Base-by-base conservation (phyloP, 2,797 vertebrate species). In the Rousettus madagascariensis region DNA sequence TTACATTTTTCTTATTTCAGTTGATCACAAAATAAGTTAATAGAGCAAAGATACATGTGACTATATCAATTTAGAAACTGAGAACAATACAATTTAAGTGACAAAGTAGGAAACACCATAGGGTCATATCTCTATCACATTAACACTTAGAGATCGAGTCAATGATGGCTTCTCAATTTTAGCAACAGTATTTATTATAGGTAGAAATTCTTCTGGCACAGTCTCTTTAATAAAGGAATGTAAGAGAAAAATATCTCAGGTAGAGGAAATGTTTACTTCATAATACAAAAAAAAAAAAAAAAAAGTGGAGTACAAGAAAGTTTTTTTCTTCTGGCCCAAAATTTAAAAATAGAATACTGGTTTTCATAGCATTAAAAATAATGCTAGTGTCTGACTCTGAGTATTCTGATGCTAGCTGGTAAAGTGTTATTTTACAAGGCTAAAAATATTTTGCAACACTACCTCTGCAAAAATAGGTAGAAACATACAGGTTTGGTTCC, bases 381-480 rank as follows among this genome's bases (percentile, higher is more conserved):
- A 72, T 43, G 17, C 38, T 65, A n/a, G 11, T 71, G 2, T 83
- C 55, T 85, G 20, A 61, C 10, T 88, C 65, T 22, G 80, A 72
- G 2, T 55, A 82, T 89, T 92, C 79, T 86, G 3, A 24, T 74
- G 36, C 43, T 82, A 74, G 13, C 22, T 61, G 41, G 43, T 65
- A 28, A 90, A 66, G 2, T 80, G 20, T 68, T 95, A 78, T 79
- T 90, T 91, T 90, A 41, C 15, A 90, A 77, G 30, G 4, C 28
- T 95, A 55, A 94, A 96, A 78, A 68, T 53, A 92, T 61, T 55
- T 96, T 83, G 12, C 33, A 79, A 66, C 20, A 88, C 8, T 8
- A 19, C 61, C 11, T 74, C 16, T 77, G 28, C 10, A 63, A 86
- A 80, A 96, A 65, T 4, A 93, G 79, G 9, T 41, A 53, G 69